A percentile compares a stretch with the other conserved stretches of the same genome.
phyloP scores from a whole-genome alignment of 2,888 invertebrate species.

The Pristionchus fissidentatus region DNA sequence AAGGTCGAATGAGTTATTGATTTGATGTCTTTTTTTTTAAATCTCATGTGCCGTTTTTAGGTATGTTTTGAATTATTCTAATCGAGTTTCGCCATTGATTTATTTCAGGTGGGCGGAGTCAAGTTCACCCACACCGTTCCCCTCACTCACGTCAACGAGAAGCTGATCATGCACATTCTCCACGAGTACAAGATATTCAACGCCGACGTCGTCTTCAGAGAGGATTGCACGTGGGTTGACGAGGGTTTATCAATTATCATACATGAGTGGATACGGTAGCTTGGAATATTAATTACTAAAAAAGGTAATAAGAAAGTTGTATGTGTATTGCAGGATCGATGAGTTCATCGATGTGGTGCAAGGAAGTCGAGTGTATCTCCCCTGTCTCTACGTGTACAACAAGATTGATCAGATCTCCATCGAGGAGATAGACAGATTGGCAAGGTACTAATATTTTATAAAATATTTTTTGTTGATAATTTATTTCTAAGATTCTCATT shows the following conservation, averaged over 20 bases:
- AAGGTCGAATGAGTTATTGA: constrained; percentile 51
- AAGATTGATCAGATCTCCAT: constrained; percentile 99
- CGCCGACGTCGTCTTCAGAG: constrained; percentile 88
- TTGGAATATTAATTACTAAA: no score
- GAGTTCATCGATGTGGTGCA: constrained; percentile 96
- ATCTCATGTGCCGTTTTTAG: neutral
- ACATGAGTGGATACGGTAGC: no score
- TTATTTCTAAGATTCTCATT: neutral
- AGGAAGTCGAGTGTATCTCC: constrained; percentile 83
- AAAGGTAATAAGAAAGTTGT: no score
- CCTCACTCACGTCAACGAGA: constrained; percentile 92
- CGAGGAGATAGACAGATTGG: constrained; percentile 83
- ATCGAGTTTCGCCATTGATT: neutral
- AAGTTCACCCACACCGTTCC: constrained; percentile 96
- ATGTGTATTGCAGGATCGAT: constrained; percentile 79
- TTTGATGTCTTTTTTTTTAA: neutral
- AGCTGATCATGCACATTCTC: constrained; percentile 95
- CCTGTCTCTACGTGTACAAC: constrained; percentile 97
- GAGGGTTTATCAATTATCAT: neutral
- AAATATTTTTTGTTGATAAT: neutral
- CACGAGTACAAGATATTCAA: constrained; percentile 91
- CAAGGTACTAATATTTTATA: constrained; percentile 77
- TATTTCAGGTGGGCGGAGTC: constrained; percentile 83
- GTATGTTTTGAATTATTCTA: neutral
- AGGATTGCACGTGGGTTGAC: constrained; percentile 87